phyloP scores from a whole-genome alignment of 2,888 invertebrate species.

The Heteromyza rotundicornis region DNA sequence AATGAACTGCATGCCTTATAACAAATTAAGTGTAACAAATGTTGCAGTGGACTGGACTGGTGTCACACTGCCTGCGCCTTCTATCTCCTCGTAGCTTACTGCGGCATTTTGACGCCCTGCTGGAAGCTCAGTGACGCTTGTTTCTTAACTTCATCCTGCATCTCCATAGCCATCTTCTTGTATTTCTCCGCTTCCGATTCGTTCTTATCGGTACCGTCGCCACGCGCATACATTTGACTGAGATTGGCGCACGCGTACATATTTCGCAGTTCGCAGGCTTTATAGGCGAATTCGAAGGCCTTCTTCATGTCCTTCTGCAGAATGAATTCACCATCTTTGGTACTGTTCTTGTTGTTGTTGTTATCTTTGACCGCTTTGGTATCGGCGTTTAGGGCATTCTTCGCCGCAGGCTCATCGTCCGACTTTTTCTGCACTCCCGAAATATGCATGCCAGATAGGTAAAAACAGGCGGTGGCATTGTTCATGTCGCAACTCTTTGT shows the following conservation, averaged over 20 bases:
- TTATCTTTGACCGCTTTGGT: not conserved
- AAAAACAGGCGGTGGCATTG: conserved; percentile 78
- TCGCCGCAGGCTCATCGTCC: conserved; percentile 39
- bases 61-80: too few species aligned
- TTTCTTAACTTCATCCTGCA: conserved; percentile 72
- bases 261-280: conserved; percentile 84
- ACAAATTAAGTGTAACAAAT: too few species aligned
- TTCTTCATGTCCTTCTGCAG: conserved; percentile 74
- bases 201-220: conserved; percentile 82
- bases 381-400: not conserved
- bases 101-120: conserved; percentile 63
- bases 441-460: conserved; percentile 80
- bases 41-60: too few species aligned
- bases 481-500: conserved; percentile 68
- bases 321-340: conserved; percentile 63
- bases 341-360: conserved; percentile 21
- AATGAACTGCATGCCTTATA: too few species aligned
- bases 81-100: conserved; percentile 11
- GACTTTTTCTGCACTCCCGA: conserved; percentile 72
- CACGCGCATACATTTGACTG: conserved; percentile 83
- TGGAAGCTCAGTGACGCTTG: conserved; percentile 65
- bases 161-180: conserved; percentile 72
- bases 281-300: conserved; percentile 78
- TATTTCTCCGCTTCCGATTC: conserved; percentile 74
- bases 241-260: conserved; percentile 90